Base-by-base conservation (phyloP, 2,113 vertebrate genomes). In the Pseudorhombus dupliciocellatus region DNA sequence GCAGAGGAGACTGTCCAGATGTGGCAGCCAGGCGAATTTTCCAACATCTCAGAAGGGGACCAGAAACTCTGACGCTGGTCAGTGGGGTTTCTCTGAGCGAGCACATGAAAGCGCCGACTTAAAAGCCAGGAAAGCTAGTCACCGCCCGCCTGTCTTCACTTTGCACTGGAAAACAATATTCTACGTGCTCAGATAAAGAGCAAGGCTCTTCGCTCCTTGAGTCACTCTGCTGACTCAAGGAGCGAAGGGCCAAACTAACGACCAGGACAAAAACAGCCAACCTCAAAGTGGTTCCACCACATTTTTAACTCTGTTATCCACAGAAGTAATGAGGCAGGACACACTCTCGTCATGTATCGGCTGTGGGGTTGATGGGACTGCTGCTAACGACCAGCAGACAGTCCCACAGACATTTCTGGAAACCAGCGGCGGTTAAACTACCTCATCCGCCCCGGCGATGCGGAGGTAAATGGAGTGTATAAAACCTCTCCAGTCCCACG, bases 1-100 rank as follows among this genome's bases (percentile, higher is more conserved):
- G 63, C 42, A 69, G 71, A 69, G 61, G 48, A 64, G 61, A 50
- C 69, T 0, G 34, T 34, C 56, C 65, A 82, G 74, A 79, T 73
- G 70, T 69, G 67, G 21, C 3, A 6, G 60, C 52, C 22, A 16
- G 31, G 54, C 61, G 52, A 8, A 71, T 73, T 81, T 70, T 81
- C 77, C 72, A 63, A 7, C 65, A 55, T 73, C 42, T 66, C 24
- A 72, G 30, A 70, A 21, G 30, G n/a, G 52, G 55, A 77, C 65
- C 53, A 75, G 37, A 71, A 66, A 60, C 21, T 40, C 24, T 64
- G 40, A 55, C 2, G 30, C 42, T 10, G 69, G 55, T 46, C 22
- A 24, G 59, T 5, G 7, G 24, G 52, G 50, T 44, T 76, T 56
- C 52, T 28, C 73, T 15, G n/a, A 30, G 1, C 7, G 30, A 42